Conservation (phyloP, 2,797 vertebrate species). For the Gymnopithys bicolor region DNA sequence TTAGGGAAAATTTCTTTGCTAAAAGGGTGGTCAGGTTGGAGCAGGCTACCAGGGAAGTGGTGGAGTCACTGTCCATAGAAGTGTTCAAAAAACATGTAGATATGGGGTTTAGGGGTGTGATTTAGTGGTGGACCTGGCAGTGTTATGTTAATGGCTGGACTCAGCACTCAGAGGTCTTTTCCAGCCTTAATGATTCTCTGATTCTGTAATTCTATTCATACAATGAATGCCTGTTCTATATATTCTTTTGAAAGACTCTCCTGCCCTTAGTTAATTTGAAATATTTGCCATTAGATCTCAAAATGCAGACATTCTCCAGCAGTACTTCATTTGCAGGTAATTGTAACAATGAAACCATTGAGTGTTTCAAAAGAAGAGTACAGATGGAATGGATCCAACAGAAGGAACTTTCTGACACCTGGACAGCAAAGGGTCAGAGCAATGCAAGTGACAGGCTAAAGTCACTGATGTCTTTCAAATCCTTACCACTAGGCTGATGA, state of each 20-base stretch:
- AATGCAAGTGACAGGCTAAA: background rate
- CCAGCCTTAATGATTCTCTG: background rate
- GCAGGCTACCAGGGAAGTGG: background rate
- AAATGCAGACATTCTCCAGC: background rate
- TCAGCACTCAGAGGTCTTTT: background rate
- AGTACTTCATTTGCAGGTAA: background rate
- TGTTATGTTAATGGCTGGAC: too few species aligned
- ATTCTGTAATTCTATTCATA: background rate
- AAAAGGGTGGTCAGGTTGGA: rapidly evolving
- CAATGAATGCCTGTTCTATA: background rate
- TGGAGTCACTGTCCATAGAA: background rate
- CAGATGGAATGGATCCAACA: background rate
- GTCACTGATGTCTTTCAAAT: background rate
- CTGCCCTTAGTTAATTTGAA: background rate
- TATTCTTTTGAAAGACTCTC: background rate
- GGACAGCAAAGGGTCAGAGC: background rate
- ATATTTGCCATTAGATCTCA: background rate
- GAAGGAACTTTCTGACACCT: background rate
- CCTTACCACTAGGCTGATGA: background rate
- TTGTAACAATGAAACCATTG: background rate
- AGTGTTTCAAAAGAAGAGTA: background rate
- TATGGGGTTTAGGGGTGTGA: background rate
- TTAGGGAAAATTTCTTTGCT: background rate
- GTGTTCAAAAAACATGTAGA: rapidly evolving
- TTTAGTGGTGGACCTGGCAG: background rate